phyloP scores from a whole-genome alignment of 2,113 vertebrate genomes.

The Notechis scutatus region DNA sequence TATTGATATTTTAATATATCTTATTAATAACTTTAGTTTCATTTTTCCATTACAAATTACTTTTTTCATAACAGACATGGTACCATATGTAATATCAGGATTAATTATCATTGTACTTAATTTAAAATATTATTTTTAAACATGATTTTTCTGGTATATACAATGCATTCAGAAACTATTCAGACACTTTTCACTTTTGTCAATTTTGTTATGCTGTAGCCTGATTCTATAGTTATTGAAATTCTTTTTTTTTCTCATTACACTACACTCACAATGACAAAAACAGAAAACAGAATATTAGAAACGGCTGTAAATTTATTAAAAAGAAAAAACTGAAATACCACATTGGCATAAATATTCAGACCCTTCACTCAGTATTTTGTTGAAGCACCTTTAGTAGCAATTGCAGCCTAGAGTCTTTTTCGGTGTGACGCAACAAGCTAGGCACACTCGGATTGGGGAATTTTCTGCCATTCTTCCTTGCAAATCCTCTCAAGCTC shows the following conservation, averaged over 20 bases:
- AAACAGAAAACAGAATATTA: neutral
- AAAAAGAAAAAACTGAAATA: neutral
- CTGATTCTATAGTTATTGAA: neutral
- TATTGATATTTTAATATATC: neutral
- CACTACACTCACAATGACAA: neutral
- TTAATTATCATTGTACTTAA: slow-evolving; percentile 31
- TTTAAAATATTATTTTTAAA: slow-evolving; percentile 9
- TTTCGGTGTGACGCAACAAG: neutral
- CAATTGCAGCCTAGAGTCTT: neutral
- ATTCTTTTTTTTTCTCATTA: neutral
- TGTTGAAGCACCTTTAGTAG: neutral
- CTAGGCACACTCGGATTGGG: neutral
- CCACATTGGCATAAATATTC: neutral
- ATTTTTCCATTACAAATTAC: slow-evolving; percentile 9
- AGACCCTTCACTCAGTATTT: neutral
- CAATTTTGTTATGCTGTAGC: neutral
- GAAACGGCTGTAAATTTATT: neutral
- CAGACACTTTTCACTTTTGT: neutral
- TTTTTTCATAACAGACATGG: slow-evolving; percentile 25
- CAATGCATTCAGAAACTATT: neutral
- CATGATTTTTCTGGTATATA: slow-evolving; percentile 17
- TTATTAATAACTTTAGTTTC: slow-evolving; percentile 4
- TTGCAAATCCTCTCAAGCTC: neutral
- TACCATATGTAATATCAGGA: slow-evolving; percentile 16
- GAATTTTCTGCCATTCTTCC: neutral